Evolutionary conservation across 2,797 vertebrate species (phyloP), one percentile per base, ranked within the genome.

Genomic region (Pangasius mekongensis): DNA sequence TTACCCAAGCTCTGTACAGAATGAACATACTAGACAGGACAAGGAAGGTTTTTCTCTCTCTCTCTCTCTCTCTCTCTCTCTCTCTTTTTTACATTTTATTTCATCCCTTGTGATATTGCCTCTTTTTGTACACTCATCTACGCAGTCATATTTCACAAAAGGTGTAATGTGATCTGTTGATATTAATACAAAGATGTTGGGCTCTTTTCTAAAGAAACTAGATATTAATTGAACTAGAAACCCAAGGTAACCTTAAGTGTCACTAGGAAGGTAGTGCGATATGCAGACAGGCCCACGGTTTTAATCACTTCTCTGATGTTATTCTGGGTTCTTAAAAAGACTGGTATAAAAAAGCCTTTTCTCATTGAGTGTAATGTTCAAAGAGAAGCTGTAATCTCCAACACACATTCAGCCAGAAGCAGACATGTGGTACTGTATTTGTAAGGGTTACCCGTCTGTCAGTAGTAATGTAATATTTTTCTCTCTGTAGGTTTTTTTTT

Each of bases 1-100:
- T 97, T 97, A 98, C 97, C 98, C 97, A 97, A 96, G 96, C 96
- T 96, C 97, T 95, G 96, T 78, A 95, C 94, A 97, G 94, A 96
- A 95, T 97, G 95, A 93, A 93, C 96, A 95, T 89, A 84, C 85
- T 84, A 86, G 74, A 89, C 60, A 84, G 91, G 81, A 88, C 85
- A 93, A 93, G 67, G 87, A 92, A 92, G 88, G 87, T 74, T 80
- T 91, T 89, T 92, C 90, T 88, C 91, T 88, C 83, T 85, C 54
- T 89, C 10, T 52, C 49, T 47, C n/a, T 33, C 47, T 54, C 47
- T n/a, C 73, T 39, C 6, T 22, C 33, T 6, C 9, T 27, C 6
- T 80, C 20, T 76, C 33, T 54, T 3, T 33, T 33, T 10, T 36
- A n/a, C 16, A 49, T 83, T 83, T 67, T 67, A 67, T 84, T 54